Evolutionary conservation across 1,140 invertebrate species (phyloP).

Genomic region (Microplitis mediator): DNA sequence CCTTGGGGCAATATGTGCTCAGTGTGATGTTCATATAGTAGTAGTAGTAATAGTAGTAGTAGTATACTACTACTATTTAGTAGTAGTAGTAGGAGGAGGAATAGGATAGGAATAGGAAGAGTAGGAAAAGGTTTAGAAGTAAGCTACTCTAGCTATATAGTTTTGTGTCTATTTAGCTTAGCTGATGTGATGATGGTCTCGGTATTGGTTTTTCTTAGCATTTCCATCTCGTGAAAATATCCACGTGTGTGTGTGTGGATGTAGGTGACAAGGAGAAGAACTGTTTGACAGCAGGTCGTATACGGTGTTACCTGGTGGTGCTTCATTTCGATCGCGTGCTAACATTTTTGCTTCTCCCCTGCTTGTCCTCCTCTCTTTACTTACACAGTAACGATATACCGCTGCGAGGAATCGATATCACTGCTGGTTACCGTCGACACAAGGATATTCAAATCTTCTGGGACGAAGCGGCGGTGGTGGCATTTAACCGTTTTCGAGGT

Average conservation of each 20-base stretch:
- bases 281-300: constrained; percentile 49
- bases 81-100: too few relatives aligned
- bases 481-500: constrained; percentile 10
- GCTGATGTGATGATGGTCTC: not conserved
- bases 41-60: too few relatives aligned
- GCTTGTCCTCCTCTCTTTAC: not conserved
- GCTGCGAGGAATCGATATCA: constrained; percentile 52
- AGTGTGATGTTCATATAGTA: not conserved
- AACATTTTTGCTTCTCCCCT: constrained; percentile 25
- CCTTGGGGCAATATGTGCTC: not conserved
- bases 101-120: too few relatives aligned
- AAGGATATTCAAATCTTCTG: constrained; percentile 27
- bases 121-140: too few relatives aligned
- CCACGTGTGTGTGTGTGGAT: too few relatives aligned
- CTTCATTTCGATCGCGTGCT: constrained; percentile 50
- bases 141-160: too few relatives aligned
- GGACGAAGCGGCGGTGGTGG: not conserved
- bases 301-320: constrained; percentile 40
- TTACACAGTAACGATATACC: too few relatives aligned
- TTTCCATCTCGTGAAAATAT: constrained; percentile 14
- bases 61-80: too few relatives aligned
- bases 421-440: constrained; percentile 41
- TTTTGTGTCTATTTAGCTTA: too few relatives aligned
- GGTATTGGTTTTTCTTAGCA: not conserved
- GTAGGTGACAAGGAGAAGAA: constrained; percentile 50